Conservation (phyloP, 2,113 vertebrate species). For the Corynorhinus townsendii region DNA sequence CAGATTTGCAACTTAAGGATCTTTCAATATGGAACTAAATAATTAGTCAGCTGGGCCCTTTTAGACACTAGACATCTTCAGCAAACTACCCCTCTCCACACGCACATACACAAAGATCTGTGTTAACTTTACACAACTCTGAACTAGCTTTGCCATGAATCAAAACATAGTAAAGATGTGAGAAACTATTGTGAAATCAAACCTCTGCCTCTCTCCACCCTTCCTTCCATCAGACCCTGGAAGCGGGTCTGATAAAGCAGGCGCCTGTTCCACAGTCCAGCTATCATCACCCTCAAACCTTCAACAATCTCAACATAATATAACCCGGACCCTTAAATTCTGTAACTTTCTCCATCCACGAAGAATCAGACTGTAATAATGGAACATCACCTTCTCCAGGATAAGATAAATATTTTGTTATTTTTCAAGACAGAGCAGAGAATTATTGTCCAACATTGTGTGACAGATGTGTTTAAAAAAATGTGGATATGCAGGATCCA, state of each 20-base stretch:
- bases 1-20: background rate
- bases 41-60: background rate
- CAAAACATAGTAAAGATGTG: background rate
- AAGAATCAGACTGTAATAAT: background rate
- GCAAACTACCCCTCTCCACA: background rate
- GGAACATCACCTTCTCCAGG: background rate
- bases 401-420: background rate
- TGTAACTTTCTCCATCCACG: background rate
- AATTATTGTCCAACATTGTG: background rate
- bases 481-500: background rate
- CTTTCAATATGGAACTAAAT: background rate
- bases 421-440: background rate
- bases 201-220: background rate
- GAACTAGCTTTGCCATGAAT: background rate
- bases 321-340: background rate
- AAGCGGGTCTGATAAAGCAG: background rate
- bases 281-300: background rate
- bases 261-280: background rate
- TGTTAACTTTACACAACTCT: background rate
- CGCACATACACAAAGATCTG: background rate
- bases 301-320: background rate
- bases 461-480: background rate
- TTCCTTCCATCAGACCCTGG: background rate
- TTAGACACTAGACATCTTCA: background rate
- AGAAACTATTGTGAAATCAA: background rate